phyloP scores from a whole-genome alignment of 2,797 vertebrate genomes.

The Microhierax caerulescens region DNA sequence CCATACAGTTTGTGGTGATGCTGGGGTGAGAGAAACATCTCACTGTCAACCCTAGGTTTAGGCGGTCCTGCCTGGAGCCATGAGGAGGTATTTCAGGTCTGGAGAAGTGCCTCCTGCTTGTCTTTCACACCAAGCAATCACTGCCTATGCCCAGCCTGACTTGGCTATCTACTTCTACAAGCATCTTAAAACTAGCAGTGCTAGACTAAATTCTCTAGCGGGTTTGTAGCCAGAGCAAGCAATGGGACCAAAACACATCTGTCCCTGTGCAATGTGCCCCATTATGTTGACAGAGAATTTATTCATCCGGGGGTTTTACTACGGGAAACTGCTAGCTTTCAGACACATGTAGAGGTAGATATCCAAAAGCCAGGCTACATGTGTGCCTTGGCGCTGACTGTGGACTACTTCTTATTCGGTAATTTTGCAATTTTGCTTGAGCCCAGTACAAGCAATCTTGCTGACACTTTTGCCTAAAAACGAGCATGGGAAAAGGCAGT shows the following conservation, averaged over 20 bases:
- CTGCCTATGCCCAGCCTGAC: neutral
- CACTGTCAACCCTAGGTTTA: neutral
- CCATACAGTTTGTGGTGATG: fast-evolving
- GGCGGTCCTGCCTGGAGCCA: neutral
- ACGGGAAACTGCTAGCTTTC: neutral
- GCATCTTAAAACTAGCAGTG: neutral
- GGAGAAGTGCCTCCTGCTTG: neutral
- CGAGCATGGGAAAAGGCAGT: neutral
- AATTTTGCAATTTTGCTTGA: neutral
- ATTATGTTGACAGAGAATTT: neutral
- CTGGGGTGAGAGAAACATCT: neutral
- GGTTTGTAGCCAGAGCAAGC: neutral
- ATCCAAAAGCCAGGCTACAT: neutral
- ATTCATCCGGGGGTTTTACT: neutral
- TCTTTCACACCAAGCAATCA: neutral
- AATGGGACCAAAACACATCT: neutral
- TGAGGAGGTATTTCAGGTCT: neutral
- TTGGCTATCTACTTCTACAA: neutral
- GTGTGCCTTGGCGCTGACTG: fast-evolving
- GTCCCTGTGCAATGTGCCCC: neutral
- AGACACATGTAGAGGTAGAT: neutral
- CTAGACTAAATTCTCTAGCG: neutral
- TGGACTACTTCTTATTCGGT: neutral
- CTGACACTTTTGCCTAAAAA: neutral
- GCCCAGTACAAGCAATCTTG: neutral